A percentile compares a stretch with the other conserved stretches of the same genome.
Conservation (phyloP, 2,888 invertebrate genomes). For the Metellina segmentata region DNA sequence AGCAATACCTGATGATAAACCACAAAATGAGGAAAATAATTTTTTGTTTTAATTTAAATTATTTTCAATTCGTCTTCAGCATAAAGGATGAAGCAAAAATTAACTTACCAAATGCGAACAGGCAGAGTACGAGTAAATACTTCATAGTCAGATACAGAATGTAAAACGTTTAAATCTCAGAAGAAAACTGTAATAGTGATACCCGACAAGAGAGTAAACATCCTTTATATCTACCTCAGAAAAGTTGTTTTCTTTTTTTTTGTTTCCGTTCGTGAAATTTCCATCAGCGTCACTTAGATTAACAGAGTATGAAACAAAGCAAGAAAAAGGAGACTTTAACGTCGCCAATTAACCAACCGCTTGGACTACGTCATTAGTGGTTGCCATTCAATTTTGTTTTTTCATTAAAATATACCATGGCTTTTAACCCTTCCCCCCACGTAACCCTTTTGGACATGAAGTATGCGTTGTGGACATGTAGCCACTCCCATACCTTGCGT, state of each 20-base stretch:
- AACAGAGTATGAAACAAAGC: slow-evolving; percentile 35
- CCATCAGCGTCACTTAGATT: slow-evolving; percentile 32
- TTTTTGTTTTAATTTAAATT: too few species aligned
- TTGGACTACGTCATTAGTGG: slow-evolving; percentile 60
- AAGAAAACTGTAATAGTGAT: slow-evolving; percentile 20
- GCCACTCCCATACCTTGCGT: slow-evolving; percentile 49
- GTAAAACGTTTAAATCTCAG: slow-evolving; percentile 7
- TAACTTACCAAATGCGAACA: slow-evolving; percentile 66
- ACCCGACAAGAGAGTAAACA: background rate
- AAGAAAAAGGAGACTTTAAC: slow-evolving; percentile 38
- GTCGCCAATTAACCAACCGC: slow-evolving; percentile 50
- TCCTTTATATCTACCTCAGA: slow-evolving; percentile 48
- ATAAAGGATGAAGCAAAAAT: background rate
- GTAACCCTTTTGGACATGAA: slow-evolving; percentile 19
- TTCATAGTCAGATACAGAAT: slow-evolving; percentile 52
- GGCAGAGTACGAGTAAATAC: slow-evolving; percentile 36
- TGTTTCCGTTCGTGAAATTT: slow-evolving; percentile 19
- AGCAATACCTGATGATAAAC: too few species aligned
- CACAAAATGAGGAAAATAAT: too few species aligned
- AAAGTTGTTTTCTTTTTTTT: slow-evolving; percentile 11
- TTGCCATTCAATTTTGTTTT: slow-evolving; percentile 42
- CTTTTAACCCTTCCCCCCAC: slow-evolving; percentile 8
- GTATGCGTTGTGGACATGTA: slow-evolving; percentile 8
- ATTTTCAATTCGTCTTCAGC: too few species aligned
- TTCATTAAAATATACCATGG: background rate